Evolutionary conservation across 2,888 invertebrate species (phyloP).

Genomic region (Rhaphigaster nebulosa): DNA sequence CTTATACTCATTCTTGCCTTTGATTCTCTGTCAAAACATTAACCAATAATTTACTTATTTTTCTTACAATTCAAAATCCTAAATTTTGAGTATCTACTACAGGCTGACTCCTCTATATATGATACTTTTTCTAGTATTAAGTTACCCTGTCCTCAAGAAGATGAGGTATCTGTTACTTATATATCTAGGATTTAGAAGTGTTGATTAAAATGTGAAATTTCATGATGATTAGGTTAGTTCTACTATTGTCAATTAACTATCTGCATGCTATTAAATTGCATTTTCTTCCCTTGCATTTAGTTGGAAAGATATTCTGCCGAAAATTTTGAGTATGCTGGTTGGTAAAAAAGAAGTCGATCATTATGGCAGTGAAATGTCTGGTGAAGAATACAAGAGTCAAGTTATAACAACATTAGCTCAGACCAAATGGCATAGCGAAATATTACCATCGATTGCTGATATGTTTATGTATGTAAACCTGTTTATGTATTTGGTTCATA

Average conservation of each 20-base stretch:
- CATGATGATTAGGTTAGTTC: too few relatives aligned
- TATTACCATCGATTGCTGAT: slow-evolving; percentile 75
- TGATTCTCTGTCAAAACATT: too few relatives aligned
- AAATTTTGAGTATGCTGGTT: slow-evolving; percentile 73
- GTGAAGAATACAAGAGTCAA: slow-evolving; percentile 74
- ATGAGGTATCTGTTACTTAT: too few relatives aligned
- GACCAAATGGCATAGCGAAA: slow-evolving; percentile 74
- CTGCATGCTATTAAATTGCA: neutral
- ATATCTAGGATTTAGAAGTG: too few relatives aligned
- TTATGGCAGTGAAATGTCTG: slow-evolving; percentile 74
- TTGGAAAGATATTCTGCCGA: slow-evolving; percentile 79
- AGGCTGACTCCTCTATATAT: too few relatives aligned
- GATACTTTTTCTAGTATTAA: too few relatives aligned
- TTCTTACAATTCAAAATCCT: too few relatives aligned
- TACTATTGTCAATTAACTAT: neutral
- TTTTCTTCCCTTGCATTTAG: slow-evolving; percentile 68
- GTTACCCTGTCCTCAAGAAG: too few relatives aligned
- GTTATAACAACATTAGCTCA: slow-evolving; percentile 75
- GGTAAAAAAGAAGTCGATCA: slow-evolving; percentile 72
- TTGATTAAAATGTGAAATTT: too few relatives aligned
- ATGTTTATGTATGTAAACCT: slow-evolving; percentile 76
- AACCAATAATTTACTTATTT: too few relatives aligned
- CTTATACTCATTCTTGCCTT: too few relatives aligned
- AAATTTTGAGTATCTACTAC: too few relatives aligned
- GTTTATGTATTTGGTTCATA: neutral